Conservation (phyloP, 2,888 invertebrate genomes). For the Lamellibrachia satsuma region DNA sequence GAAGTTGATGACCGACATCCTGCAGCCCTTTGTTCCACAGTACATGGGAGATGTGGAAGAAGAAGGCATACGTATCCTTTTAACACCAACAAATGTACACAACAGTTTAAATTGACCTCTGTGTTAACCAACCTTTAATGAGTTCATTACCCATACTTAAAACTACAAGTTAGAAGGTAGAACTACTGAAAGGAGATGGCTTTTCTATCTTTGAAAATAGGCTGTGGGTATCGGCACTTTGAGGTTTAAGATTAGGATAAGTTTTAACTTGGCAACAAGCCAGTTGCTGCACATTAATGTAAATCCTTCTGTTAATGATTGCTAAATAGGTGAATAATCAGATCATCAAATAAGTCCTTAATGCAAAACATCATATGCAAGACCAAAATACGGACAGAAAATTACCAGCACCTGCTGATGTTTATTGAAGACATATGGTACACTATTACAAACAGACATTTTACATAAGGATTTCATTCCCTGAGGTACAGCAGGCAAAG, state of each 20-base stretch:
- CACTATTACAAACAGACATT: background rate
- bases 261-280: background rate
- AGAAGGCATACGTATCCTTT: slow-evolving; percentile 43
- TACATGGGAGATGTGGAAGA: slow-evolving; percentile 77
- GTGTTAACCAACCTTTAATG: too few species aligned
- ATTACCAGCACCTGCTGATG: background rate
- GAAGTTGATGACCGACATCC: slow-evolving; percentile 85
- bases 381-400: background rate
- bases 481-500: background rate
- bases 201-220: background rate
- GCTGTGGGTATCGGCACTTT: background rate
- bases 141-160: too few species aligned
- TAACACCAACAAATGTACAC: background rate
- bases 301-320: background rate
- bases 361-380: background rate
- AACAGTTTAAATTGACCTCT: too few species aligned
- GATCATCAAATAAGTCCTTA: background rate
- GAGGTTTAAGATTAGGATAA: background rate
- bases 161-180: too few species aligned
- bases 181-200: too few species aligned
- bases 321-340: background rate
- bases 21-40: slow-evolving; percentile 90
- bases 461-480: background rate
- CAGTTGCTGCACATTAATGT: background rate
- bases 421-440: background rate